A percentile compares a stretch with the other conserved stretches of the same genome.
These are phyloP conservation scores for Pangasius macronema DNA, from an alignment of 2,797 vertebrate genomes.

Conservation along the genomic window DNA sequence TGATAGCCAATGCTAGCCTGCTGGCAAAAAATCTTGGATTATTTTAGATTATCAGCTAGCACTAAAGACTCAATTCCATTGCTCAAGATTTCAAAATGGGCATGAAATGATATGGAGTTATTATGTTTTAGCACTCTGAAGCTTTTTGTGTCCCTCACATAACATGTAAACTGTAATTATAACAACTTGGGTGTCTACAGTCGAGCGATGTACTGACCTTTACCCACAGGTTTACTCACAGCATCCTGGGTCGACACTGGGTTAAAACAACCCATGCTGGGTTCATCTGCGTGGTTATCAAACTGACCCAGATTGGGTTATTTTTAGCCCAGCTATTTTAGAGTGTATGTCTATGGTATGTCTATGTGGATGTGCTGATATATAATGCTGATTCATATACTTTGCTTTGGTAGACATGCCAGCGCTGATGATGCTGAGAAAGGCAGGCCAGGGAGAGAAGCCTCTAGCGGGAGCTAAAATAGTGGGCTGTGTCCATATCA, in stretches of 20 bases:
- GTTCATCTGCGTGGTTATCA: background rate
- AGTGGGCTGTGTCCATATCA: constrained; percentile 92
- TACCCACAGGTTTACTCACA: background rate
- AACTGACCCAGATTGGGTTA: background rate
- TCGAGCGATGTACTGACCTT: background rate
- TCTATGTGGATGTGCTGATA: background rate
- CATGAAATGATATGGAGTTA: background rate
- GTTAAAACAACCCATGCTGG: background rate
- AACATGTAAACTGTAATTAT: background rate
- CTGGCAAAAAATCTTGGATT: background rate
- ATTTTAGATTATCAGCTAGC: background rate
- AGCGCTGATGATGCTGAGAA: constrained; percentile 89
- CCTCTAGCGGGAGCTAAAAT: constrained; percentile 90
- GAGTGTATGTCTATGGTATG: background rate
- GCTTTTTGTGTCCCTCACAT: background rate
- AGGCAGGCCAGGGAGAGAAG: constrained; percentile 87
- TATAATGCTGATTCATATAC: background rate
- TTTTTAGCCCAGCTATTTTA: background rate
- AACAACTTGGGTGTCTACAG: background rate
- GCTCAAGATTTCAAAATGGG: background rate
- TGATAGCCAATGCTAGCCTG: background rate
- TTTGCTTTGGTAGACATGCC: constrained; percentile 79
- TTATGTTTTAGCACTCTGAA: background rate
- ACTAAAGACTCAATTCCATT: background rate
- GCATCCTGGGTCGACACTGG: background rate